phyloP scores from a whole-genome alignment of 2,888 invertebrate species.

The Sepioteuthis lessoniana region DNA sequence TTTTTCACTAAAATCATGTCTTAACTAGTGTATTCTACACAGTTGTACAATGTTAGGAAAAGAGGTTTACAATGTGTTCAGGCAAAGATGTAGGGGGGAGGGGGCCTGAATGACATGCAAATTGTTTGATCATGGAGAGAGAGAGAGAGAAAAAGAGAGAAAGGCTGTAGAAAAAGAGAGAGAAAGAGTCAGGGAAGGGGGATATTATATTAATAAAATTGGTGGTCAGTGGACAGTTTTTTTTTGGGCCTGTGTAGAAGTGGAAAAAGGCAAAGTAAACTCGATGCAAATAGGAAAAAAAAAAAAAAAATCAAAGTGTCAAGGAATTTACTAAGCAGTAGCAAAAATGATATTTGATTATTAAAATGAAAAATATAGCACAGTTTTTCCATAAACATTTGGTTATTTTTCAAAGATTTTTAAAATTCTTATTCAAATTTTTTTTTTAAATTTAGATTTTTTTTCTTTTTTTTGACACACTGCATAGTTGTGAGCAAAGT shows the following conservation, averaged over 20 bases:
- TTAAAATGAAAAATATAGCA: constrained; percentile 23
- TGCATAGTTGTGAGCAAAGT: background rate
- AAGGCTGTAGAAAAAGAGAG: background rate
- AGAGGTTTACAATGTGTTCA: constrained; percentile 25
- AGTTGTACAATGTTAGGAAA: constrained; percentile 44
- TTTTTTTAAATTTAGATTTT: too few species aligned
- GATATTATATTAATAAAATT: background rate
- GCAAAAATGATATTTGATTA: background rate
- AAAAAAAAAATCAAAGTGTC: constrained; percentile 1
- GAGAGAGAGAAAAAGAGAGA: background rate
- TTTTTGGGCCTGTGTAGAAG: background rate
- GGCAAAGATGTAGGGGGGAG: background rate
- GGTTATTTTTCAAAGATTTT: too few species aligned
- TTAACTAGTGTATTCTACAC: constrained; percentile 42
- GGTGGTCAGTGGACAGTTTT: background rate
- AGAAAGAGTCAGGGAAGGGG: background rate
- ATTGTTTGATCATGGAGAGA: constrained; percentile 2
- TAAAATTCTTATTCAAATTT: too few species aligned
- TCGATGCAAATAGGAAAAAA: constrained; percentile 8
- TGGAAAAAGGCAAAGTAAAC: background rate
- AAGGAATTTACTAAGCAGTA: constrained; percentile 39
- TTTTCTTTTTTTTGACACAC: background rate
- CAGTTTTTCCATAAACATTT: constrained; percentile 21
- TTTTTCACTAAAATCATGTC: constrained; percentile 42
- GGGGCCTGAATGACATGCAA: background rate